These are phyloP conservation scores for Galeruca laticollis DNA, from an alignment of 2,888 invertebrate species.

Conservation along the genomic window DNA sequence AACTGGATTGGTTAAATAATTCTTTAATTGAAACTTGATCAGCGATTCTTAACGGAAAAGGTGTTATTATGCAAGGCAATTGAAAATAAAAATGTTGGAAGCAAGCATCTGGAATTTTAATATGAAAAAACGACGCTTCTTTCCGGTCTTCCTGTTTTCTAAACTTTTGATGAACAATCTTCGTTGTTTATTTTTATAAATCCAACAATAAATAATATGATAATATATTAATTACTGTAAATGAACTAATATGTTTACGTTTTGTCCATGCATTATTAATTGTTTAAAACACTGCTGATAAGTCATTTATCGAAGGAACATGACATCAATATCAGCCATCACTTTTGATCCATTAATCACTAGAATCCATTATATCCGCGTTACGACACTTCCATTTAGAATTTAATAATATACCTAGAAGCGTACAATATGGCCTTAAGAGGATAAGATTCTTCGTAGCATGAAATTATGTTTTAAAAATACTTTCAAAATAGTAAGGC, in stretches of 20 bases:
- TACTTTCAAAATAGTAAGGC: neutral
- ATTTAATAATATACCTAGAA: neutral
- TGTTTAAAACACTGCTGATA: neutral
- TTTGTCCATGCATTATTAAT: neutral
- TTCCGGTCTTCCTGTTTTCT: no score
- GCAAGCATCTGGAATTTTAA: no score
- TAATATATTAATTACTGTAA: neutral
- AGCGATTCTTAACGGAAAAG: no score
- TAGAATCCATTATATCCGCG: neutral
- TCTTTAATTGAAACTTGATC: no score
- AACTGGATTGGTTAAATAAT: no score
- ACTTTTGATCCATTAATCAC: slow-evolving; percentile 10
- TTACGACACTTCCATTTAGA: slow-evolving; percentile 8
- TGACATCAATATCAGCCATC: neutral
- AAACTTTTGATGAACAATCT: no score
- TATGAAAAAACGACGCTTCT: no score
- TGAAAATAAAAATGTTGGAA: no score
- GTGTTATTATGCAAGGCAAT: no score
- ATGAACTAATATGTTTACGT: neutral
- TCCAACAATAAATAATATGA: no score
- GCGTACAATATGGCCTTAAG: neutral
- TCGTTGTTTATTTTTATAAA: no score
- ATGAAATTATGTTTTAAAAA: slow-evolving; percentile 5
- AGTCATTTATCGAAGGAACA: neutral
- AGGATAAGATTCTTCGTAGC: neutral